Conservation (phyloP, 2,888 invertebrate genomes). For the Autographa pulchrina region DNA sequence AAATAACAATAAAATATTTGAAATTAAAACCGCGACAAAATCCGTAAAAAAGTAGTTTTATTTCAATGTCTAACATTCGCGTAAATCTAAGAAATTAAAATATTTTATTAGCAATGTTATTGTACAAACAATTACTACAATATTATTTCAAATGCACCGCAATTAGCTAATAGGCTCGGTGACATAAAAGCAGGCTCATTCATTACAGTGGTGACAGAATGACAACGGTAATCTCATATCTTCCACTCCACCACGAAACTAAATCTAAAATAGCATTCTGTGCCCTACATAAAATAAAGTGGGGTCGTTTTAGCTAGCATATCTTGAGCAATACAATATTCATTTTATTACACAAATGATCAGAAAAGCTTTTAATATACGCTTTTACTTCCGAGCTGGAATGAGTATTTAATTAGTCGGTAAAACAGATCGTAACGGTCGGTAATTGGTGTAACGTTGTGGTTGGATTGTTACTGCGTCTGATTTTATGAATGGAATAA, state of each 20-base stretch:
- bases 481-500: conserved; percentile 6
- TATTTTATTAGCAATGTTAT: not conserved
- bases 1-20: no score
- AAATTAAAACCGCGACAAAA: no score
- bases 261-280: conserved; percentile 46
- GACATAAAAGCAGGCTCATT: conserved; percentile 5
- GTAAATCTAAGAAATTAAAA: no score
- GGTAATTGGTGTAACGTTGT: not conserved
- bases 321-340: conserved; percentile 17
- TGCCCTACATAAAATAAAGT: conserved; percentile 41
- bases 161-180: not conserved
- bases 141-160: not conserved
- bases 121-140: not conserved
- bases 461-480: not conserved
- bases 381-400: not conserved
- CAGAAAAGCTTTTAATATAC: not conserved
- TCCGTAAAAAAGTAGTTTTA: no score
- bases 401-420: conserved; percentile 1
- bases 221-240: conserved; percentile 31
- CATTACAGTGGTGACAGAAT: conserved; percentile 32
- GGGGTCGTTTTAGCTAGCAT: conserved; percentile 31
- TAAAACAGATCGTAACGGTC: not conserved
- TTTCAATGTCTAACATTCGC: no score
- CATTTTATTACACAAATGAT: not conserved
- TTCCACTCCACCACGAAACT: conserved; percentile 23